These are phyloP conservation scores for Gymnoscopelus microlampas DNA, from an alignment of 2,797 vertebrate species.

Conservation along the genomic window DNA sequence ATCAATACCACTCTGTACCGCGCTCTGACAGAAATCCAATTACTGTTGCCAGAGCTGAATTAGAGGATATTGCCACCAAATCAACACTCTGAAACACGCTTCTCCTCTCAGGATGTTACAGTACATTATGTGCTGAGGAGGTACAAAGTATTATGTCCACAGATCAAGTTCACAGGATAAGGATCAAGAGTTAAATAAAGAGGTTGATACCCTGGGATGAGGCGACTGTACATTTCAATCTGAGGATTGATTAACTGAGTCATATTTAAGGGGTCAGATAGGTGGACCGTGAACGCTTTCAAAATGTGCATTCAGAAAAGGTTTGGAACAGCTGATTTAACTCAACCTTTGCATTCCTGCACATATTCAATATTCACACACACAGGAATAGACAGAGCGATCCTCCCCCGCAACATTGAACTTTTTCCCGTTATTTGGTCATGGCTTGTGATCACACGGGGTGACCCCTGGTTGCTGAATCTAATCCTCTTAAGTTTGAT, in stretches of 20 bases:
- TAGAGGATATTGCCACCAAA: conserved; percentile 47
- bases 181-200: no score
- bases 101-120: neutral
- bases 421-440: conserved; percentile 36
- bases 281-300: no score
- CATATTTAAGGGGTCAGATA: no score
- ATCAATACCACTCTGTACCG: conserved; percentile 47
- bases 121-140: neutral
- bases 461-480: conserved; percentile 36
- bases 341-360: no score
- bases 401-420: neutral
- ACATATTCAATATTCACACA: neutral
- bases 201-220: no score
- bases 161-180: no score
- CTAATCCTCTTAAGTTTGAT: conserved; percentile 66
- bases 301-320: no score
- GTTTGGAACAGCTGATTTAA: no score
- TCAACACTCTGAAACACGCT: conserved; percentile 26
- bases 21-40: conserved; percentile 47
- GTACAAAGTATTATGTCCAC: no score
- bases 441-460: conserved; percentile 39
- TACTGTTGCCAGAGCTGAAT: conserved; percentile 42
- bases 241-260: no score
- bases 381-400: neutral
- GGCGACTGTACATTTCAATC: no score